A percentile compares a stretch with the other conserved stretches of the same genome.
phyloP scores from a whole-genome alignment of 2,888 invertebrate genomes.

The Phaonia tiefii region DNA sequence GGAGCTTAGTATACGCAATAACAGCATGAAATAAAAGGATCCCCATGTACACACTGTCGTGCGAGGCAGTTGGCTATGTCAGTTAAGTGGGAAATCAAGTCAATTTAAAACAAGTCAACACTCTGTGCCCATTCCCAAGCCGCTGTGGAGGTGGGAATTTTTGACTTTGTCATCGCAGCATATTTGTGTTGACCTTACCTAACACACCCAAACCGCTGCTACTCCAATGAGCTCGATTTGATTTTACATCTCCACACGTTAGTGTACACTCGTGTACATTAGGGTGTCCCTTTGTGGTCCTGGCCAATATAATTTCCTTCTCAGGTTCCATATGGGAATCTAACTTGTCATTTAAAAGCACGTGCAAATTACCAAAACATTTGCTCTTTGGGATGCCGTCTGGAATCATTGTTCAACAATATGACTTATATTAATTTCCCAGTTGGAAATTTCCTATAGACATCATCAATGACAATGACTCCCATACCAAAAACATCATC shows the following conservation, averaged over 20 bases:
- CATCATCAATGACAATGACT: too few relatives aligned
- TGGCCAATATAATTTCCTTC: too few relatives aligned
- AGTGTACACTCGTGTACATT: neutral
- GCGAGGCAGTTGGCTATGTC: slow-evolving; percentile 21
- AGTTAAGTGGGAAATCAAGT: slow-evolving; percentile 46
- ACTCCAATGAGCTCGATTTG: slow-evolving; percentile 26
- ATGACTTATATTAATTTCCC: too few relatives aligned
- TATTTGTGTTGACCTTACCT: slow-evolving; percentile 10
- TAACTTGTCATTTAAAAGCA: too few relatives aligned
- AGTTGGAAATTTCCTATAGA: too few relatives aligned
- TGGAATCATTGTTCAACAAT: too few relatives aligned
- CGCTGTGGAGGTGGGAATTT: neutral
- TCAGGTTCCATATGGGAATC: too few relatives aligned
- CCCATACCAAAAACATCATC: too few relatives aligned
- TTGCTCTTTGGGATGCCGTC: too few relatives aligned
- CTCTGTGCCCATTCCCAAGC: slow-evolving; percentile 18
- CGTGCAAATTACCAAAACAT: too few relatives aligned
- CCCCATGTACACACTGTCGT: slow-evolving; percentile 44
- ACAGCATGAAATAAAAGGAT: neutral
- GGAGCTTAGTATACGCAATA: slow-evolving; percentile 25
- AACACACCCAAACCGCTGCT: neutral
- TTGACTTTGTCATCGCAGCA: slow-evolving; percentile 31
- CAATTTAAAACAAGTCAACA: slow-evolving; percentile 52
- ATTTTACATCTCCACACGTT: slow-evolving; percentile 1
- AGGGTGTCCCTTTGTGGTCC: neutral